Percentiles rank a stretch among this genome's conserved stretches.
Conservation (phyloP, 1,140 invertebrate genomes). For the Danaus plexippus region DNA sequence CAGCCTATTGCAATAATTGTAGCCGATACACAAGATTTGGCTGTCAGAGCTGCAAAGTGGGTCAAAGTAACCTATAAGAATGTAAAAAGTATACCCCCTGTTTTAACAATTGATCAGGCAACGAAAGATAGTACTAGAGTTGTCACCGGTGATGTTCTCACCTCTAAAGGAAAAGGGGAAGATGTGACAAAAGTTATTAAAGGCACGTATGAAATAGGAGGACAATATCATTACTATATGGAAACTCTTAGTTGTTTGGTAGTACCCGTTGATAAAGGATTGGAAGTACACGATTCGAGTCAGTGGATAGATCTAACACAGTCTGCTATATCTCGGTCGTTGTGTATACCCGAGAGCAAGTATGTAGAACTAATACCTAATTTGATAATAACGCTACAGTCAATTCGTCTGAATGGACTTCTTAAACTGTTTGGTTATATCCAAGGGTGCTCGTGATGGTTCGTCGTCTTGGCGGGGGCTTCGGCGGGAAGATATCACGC, state of each 20-base stretch:
- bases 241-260: conserved; percentile 77
- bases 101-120: conserved; percentile 54
- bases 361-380: conserved; percentile 23
- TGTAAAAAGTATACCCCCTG: conserved; percentile 33
- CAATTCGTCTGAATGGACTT: not conserved
- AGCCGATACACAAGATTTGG: conserved; percentile 75
- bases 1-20: conserved; percentile 84
- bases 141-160: conserved; percentile 29
- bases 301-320: conserved; percentile 82
- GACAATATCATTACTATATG: conserved; percentile 64
- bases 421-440: conserved; percentile 13
- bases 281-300: conserved; percentile 74
- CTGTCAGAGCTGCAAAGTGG: conserved; percentile 75
- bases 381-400: no score
- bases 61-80: conserved; percentile 79
- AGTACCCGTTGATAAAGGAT: conserved; percentile 74
- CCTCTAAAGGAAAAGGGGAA: conserved; percentile 56
- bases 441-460: conserved; percentile 76
- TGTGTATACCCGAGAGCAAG: conserved; percentile 65
- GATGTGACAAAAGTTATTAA: conserved; percentile 47
- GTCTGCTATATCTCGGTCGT: conserved; percentile 72
- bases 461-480: conserved; percentile 80
- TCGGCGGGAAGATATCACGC: conserved; percentile 79
- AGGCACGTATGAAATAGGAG: conserved; percentile 48
- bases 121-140: conserved; percentile 44